Evolutionary conservation across 2,797 vertebrate species (phyloP), one percentile per base, ranked within the genome.

Genomic region (Lerista edwardsae): DNA sequence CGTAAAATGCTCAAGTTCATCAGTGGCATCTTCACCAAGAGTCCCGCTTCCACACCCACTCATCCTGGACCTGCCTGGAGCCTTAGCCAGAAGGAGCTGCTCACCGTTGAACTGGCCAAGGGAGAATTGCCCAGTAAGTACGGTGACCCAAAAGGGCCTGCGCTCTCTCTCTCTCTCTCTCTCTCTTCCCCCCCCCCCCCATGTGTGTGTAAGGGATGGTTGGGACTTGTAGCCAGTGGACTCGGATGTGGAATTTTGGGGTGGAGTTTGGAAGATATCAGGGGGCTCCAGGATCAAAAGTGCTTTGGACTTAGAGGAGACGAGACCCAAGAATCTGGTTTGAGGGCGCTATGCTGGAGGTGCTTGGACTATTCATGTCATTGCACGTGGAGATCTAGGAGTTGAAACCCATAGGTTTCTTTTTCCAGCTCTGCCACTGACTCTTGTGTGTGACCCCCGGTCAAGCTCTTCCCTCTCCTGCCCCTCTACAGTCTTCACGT

Each of bases 1-100:
- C 96, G 98, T 65, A 99, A 98, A 94, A 99, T 99, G 98, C 97
- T 99, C 55, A 98, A 98, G 95, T 98, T 98, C 95, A 99, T 99
- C 96, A 99, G 98, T 55, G 98, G 98, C 79, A 99, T 99, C 94
- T 99, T 99, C 95, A 96, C 97, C 82, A 99, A 99, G 96, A 98
- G 97, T 95, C 96, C 96, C 0, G 96, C 96, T 0, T 95, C 95
- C 71, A 94, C 96, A 39, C 94, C 96, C 57, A 94, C 96, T 0
- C 95, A 96, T 76, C 94, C 97, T 0, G 96, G 96, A 0, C 94
- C 97, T 1, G 96, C 97, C 6, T 96, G 97, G 86, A 90, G 89
- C 51, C 90, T 89, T 47, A 90, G 87, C 82, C 95, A 96, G 93
- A 95, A 96, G 90, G 97, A 97, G 75, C 97, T 96, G 91, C 82